Evolutionary conservation across 2,113 vertebrate species (phyloP).

Genomic region (Ochotona princeps): DNA sequence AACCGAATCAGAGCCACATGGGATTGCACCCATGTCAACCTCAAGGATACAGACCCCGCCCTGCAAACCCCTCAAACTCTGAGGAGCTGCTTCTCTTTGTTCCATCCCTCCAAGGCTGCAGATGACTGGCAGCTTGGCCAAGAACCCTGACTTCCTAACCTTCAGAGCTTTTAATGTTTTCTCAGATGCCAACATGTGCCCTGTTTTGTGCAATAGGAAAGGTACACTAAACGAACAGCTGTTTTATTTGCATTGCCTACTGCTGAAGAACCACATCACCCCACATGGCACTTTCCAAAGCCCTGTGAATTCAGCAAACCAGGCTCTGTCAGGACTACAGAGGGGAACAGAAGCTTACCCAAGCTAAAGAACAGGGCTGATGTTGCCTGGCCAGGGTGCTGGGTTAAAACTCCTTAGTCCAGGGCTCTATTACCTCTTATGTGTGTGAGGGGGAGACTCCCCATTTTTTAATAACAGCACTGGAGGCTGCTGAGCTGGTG

Average conservation of each 20-base stretch:
- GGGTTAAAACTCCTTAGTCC: not conserved
- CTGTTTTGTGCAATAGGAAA: not conserved
- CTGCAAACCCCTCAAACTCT: no score
- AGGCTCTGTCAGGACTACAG: not conserved
- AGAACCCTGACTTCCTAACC: not conserved
- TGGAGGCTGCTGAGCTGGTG: not conserved
- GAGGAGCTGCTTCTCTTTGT: not conserved
- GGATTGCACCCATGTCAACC: no score
- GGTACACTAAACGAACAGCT: no score
- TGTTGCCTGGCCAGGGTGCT: not conserved
- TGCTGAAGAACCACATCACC: not conserved
- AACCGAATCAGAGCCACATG: not conserved
- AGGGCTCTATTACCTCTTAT: not conserved
- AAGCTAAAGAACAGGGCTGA: not conserved
- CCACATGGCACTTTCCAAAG: not conserved
- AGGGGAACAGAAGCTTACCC: not conserved
- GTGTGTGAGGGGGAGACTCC: not conserved
- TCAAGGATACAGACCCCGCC: not conserved
- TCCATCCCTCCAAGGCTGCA: not conserved
- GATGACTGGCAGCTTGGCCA: not conserved
- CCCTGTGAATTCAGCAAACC: not conserved
- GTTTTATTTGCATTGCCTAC: not conserved
- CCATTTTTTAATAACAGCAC: not conserved
- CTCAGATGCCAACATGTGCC: not conserved
- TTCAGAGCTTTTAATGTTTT: not conserved